These are phyloP conservation scores for Schmidtea mediterranea DNA, from an alignment of 1,140 invertebrate genomes.

Conservation along the genomic window DNA sequence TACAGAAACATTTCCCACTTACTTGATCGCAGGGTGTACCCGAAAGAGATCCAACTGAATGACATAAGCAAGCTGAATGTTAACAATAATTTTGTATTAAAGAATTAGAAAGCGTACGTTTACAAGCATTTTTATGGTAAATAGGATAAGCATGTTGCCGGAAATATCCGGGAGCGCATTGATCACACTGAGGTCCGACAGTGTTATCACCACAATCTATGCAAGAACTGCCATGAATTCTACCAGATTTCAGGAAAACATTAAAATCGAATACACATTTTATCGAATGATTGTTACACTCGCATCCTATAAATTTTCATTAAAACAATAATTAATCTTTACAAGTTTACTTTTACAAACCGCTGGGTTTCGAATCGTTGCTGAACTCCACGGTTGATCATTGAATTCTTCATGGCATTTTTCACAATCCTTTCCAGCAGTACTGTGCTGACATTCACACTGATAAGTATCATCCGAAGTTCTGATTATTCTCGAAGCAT, in stretches of 20 bases:
- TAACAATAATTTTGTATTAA: neutral
- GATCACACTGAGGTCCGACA: slow-evolving; percentile 73
- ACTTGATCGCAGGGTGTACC: neutral
- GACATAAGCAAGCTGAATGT: neutral
- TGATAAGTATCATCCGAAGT: slow-evolving; percentile 42
- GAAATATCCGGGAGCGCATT: slow-evolving; percentile 66
- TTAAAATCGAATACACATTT: slow-evolving; percentile 77
- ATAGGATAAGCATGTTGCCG: slow-evolving; percentile 27
- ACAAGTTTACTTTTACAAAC: slow-evolving; percentile 1
- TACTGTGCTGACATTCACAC: slow-evolving; percentile 94
- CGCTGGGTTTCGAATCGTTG: slow-evolving; percentile 34
- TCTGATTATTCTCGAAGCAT: slow-evolving; percentile 37
- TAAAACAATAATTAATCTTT: too few species aligned
- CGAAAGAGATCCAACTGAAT: slow-evolving; percentile 1
- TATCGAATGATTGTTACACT: slow-evolving; percentile 76
- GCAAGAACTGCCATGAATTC: slow-evolving; percentile 60
- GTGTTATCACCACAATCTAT: slow-evolving; percentile 64
- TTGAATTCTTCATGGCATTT: slow-evolving; percentile 91
- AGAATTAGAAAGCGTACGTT: neutral
- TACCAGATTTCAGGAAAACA: slow-evolving; percentile 59
- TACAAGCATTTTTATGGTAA: neutral
- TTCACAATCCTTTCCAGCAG: slow-evolving; percentile 86
- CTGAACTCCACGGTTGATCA: slow-evolving; percentile 85
- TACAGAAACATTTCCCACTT: slow-evolving; percentile 5
- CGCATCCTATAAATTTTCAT: slow-evolving; percentile 80